phyloP scores from a whole-genome alignment of 35 echinoderm and acorn worm species.

The Lytechinus variegatus region DNA sequence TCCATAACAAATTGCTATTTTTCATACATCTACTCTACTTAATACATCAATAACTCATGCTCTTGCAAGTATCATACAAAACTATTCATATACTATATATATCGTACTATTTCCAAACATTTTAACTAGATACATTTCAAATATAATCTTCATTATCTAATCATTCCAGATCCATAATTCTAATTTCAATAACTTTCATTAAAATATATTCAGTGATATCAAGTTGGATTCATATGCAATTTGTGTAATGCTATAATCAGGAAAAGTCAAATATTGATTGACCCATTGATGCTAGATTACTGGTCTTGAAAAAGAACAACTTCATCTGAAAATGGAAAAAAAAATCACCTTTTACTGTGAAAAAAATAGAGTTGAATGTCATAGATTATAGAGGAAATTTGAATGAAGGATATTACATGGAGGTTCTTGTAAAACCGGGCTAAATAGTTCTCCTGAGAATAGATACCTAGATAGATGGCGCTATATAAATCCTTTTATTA shows the following conservation, averaged over 20 bases:
- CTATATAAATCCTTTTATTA: no score
- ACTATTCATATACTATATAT: not conserved
- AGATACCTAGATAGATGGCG: no score
- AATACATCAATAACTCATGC: not conserved
- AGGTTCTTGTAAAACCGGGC: no score
- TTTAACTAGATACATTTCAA: no score
- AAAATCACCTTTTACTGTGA: not conserved
- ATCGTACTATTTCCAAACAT: not conserved
- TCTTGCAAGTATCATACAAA: not conserved
- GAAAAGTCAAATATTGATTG: not conserved
- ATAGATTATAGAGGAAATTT: not conserved
- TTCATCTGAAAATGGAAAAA: not conserved
- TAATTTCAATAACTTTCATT: not conserved
- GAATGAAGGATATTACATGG: no score
- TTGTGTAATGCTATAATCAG: no score
- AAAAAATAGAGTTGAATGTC: not conserved
- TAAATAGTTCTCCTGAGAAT: no score
- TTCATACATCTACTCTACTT: not conserved
- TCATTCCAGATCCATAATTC: not conserved
- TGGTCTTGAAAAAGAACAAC: not conserved
- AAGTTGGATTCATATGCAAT: not conserved
- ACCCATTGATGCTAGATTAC: not conserved
- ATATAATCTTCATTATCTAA: not conserved
- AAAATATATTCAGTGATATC: not conserved
- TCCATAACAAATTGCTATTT: not conserved